These are phyloP conservation scores for Heliothis subflexa DNA, from an alignment of 1,140 invertebrate genomes.

Conservation along the genomic window DNA sequence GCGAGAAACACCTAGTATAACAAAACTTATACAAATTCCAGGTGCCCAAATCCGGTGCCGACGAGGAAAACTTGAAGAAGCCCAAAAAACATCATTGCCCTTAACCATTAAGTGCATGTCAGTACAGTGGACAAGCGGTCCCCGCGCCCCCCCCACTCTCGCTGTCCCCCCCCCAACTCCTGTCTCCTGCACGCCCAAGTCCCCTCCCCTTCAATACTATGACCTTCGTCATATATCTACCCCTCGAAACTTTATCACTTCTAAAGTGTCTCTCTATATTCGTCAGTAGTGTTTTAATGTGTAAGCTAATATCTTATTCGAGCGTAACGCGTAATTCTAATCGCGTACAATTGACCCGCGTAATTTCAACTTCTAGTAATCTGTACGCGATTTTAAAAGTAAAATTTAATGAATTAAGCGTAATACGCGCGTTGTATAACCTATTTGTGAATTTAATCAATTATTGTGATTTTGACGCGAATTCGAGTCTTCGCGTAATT, in stretches of 20 bases:
- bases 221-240: conserved; percentile 29
- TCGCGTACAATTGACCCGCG: not conserved
- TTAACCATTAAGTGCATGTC: conserved; percentile 82
- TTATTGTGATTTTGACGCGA: conserved; percentile 16
- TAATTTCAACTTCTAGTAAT: not conserved
- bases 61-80: conserved; percentile 94
- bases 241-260: not conserved
- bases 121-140: conserved; percentile 81
- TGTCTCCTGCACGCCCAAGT: conserved; percentile 57
- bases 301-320: conserved; percentile 12
- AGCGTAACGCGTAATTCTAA: conserved; percentile 28
- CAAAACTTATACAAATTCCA: conserved; percentile 36
- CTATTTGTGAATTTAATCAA: conserved; percentile 23
- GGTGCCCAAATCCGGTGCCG: conserved; percentile 93
- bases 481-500: not conserved
- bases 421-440: conserved; percentile 3
- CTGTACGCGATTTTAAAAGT: not conserved
- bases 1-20: not conserved
- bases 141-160: conserved; percentile 57
- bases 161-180: conserved; percentile 54
- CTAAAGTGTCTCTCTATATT: conserved; percentile 26
- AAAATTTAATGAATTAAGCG: not conserved
- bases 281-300: conserved; percentile 15
- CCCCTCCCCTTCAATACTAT: not conserved
- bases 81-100: conserved; percentile 91